These are phyloP conservation scores for Ennomos erosarius DNA, from an alignment of 2,888 invertebrate species.

Conservation along the genomic window DNA sequence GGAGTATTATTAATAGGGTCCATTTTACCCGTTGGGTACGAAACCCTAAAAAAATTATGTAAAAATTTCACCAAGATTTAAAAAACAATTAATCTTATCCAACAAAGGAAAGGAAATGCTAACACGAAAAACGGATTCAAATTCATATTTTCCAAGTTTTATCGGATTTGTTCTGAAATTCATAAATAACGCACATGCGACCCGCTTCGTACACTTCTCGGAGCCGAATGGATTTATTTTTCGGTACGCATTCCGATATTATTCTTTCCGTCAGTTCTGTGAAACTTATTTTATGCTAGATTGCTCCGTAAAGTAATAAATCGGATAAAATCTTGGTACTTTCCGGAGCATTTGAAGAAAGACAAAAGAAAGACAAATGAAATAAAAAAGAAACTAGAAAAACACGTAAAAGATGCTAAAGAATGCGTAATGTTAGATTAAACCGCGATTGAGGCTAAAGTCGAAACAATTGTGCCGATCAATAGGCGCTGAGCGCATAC, in stretches of 20 bases:
- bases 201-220: slow-evolving; percentile 28
- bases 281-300: slow-evolving; percentile 9
- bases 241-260: slow-evolving; percentile 6
- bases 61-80: too few species aligned
- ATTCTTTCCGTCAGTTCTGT: slow-evolving; percentile 10
- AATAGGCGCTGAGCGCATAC: too few species aligned
- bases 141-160: slow-evolving; percentile 52
- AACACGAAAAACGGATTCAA: slow-evolving; percentile 41
- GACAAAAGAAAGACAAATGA: too few species aligned
- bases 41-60: too few species aligned
- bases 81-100: slow-evolving; percentile 30
- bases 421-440: too few species aligned
- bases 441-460: too few species aligned
- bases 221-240: slow-evolving; percentile 21
- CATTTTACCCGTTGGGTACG: too few species aligned
- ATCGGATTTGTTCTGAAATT: slow-evolving; percentile 53
- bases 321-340: too few species aligned
- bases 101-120: slow-evolving; percentile 33
- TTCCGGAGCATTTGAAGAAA: not conserved
- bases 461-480: too few species aligned
- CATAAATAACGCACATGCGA: slow-evolving; percentile 49
- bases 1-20: too few species aligned
- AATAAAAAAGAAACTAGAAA: too few species aligned
- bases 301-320: not conserved
- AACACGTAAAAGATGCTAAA: too few species aligned